These are phyloP conservation scores for Perca schrenkii DNA, from an alignment of 2,113 vertebrate genomes.

Conservation along the genomic window DNA sequence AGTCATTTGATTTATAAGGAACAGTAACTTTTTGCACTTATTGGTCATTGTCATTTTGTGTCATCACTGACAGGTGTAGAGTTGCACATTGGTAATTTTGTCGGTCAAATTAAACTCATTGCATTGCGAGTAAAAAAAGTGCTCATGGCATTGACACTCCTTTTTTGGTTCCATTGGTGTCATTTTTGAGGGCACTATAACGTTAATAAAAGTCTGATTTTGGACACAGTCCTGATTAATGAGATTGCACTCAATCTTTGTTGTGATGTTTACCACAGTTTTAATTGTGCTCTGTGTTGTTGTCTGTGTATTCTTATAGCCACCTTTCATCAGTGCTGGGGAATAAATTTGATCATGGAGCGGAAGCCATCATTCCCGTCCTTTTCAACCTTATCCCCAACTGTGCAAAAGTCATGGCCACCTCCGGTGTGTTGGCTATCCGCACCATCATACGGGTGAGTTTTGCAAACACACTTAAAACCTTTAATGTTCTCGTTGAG, in stretches of 20 bases:
- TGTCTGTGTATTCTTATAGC: slow-evolving; percentile 72
- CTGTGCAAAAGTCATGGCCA: slow-evolving; percentile 97
- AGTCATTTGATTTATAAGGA: background rate
- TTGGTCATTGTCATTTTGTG: background rate
- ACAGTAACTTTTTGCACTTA: background rate
- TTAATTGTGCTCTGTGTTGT: background rate
- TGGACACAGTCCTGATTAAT: background rate
- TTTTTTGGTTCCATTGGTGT: background rate
- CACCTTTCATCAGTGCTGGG: slow-evolving; percentile 94
- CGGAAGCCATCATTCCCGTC: slow-evolving; percentile 96
- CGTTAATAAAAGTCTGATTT: background rate
- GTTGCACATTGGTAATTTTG: background rate
- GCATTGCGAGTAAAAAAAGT: background rate
- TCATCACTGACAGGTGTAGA: background rate
- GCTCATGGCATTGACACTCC: background rate
- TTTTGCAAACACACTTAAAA: background rate
- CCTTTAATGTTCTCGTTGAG: background rate
- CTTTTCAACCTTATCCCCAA: slow-evolving; percentile 98
- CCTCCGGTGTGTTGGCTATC: slow-evolving; percentile 94
- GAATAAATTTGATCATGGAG: slow-evolving; percentile 97
- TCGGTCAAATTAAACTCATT: background rate
- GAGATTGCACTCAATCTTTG: background rate
- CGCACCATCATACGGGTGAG: slow-evolving; percentile 96
- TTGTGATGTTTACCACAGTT: background rate
- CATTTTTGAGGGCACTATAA: background rate